A percentile compares a stretch with the other conserved stretches of the same genome.
Evolutionary conservation across 2,888 invertebrate genomes (phyloP).

Genomic region (Petrophora chlorosata): DNA sequence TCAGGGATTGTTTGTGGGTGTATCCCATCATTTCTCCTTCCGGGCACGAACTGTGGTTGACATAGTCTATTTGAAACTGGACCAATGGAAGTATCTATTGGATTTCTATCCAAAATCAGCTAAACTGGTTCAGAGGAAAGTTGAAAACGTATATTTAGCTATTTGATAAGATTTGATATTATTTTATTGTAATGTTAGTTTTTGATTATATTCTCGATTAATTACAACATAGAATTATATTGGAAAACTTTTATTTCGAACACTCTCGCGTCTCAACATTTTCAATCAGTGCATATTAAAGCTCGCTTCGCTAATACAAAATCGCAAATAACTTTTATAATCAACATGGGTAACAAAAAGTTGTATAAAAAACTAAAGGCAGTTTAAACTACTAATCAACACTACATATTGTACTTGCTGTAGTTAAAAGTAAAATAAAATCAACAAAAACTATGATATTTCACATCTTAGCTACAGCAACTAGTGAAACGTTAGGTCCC

Average conservation of each 20-base stretch:
- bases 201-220: too few species aligned
- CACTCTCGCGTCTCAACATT: too few species aligned
- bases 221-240: too few species aligned
- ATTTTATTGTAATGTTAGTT: too few species aligned
- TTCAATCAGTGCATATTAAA: too few species aligned
- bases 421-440: slow-evolving; percentile 4
- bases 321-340: too few species aligned
- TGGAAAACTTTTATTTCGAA: too few species aligned
- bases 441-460: too few species aligned
- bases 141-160: slow-evolving; percentile 75
- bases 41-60: slow-evolving; percentile 80
- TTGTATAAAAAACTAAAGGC: too few species aligned
- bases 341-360: too few species aligned
- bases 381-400: not conserved
- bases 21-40: slow-evolving; percentile 81
- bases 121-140: slow-evolving; percentile 68
- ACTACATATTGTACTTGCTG: slow-evolving; percentile 4
- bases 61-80: slow-evolving; percentile 74
- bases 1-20: slow-evolving; percentile 79
- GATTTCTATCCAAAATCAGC: slow-evolving; percentile 76
- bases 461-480: slow-evolving; percentile 8
- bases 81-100: slow-evolving; percentile 78
- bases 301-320: too few species aligned
- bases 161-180: slow-evolving; percentile 44
- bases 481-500: too few species aligned